phyloP scores from a whole-genome alignment of 2,797 vertebrate species.

The Parauchenoglanis ngamensis region DNA sequence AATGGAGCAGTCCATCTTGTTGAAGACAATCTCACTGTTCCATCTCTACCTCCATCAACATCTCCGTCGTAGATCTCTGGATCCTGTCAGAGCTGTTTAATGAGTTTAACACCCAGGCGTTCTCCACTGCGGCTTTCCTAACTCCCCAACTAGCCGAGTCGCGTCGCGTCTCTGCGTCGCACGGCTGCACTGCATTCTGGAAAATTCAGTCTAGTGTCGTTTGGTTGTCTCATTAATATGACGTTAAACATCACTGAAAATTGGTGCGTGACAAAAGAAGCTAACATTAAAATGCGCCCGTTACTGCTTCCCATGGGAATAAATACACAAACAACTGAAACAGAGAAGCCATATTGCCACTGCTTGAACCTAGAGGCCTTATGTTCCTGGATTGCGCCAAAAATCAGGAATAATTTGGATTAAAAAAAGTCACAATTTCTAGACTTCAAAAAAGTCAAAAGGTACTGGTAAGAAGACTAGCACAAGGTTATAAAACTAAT shows the following conservation, averaged over 20 bases:
- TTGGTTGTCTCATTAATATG: no score
- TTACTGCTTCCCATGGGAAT: background rate
- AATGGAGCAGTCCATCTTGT: slow-evolving; percentile 24
- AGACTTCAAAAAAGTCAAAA: no score
- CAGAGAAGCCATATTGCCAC: background rate
- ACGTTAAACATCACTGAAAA: background rate
- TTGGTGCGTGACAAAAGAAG: background rate
- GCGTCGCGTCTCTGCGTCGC: background rate
- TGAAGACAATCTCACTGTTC: background rate
- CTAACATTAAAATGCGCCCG: background rate
- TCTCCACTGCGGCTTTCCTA: background rate
- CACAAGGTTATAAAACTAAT: background rate
- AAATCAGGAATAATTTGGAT: background rate
- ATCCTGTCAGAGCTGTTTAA: slow-evolving; percentile 13
- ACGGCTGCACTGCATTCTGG: background rate
- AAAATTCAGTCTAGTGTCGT: background rate
- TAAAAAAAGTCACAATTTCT: background rate
- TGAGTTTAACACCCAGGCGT: background rate
- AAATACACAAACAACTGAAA: no score
- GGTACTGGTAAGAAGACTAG: background rate
- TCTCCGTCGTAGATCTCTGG: background rate
- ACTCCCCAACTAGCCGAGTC: background rate
- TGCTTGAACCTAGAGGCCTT: background rate
- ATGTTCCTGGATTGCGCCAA: background rate
- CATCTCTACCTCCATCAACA: background rate